Evolutionary conservation across 1,140 invertebrate genomes (phyloP).

Genomic region (Eumaeus atala): DNA sequence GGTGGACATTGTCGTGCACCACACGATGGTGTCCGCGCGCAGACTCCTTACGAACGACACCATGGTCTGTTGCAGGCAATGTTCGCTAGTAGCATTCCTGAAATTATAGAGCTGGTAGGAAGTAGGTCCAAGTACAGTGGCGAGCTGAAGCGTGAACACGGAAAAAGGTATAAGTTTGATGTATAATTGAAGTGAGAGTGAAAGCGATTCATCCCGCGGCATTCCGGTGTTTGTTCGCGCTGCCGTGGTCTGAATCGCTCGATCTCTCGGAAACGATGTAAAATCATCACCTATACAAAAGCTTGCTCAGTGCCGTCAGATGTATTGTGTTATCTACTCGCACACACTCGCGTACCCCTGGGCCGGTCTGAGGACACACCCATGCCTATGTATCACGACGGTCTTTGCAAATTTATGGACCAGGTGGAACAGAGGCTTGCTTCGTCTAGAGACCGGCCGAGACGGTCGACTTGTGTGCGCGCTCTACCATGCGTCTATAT

Average conservation of each 20-base stretch:
- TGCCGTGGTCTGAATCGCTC: constrained; percentile 49
- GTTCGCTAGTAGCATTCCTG: constrained; percentile 98
- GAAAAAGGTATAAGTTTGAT: constrained; percentile 99
- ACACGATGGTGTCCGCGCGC: constrained; percentile 65
- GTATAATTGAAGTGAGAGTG: constrained; percentile 59
- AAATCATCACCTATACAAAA: constrained; percentile 61
- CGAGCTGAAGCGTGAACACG: constrained; percentile 97
- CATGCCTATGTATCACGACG: constrained; percentile 32
- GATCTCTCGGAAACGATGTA: constrained; percentile 56
- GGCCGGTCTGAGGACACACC: constrained; percentile 21
- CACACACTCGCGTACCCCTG: constrained; percentile 45
- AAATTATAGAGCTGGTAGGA: constrained; percentile 98
- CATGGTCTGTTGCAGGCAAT: constrained; percentile 88
- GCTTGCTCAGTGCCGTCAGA: constrained; percentile 75
- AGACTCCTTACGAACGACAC: constrained; percentile 60
- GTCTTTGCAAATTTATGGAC: not conserved
- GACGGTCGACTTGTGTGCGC: constrained; percentile 49
- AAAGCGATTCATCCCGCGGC: constrained; percentile 54
- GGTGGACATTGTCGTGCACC: constrained; percentile 71
- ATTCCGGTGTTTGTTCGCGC: constrained; percentile 17
- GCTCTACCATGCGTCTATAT: constrained; percentile 71
- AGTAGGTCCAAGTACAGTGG: constrained; percentile 98
- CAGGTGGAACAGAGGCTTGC: constrained; percentile 34
- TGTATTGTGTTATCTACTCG: constrained; percentile 75
- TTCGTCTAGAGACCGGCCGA: constrained; percentile 19